phyloP scores from a whole-genome alignment of 1,140 invertebrate species.

The Eriosoma lanigerum region DNA sequence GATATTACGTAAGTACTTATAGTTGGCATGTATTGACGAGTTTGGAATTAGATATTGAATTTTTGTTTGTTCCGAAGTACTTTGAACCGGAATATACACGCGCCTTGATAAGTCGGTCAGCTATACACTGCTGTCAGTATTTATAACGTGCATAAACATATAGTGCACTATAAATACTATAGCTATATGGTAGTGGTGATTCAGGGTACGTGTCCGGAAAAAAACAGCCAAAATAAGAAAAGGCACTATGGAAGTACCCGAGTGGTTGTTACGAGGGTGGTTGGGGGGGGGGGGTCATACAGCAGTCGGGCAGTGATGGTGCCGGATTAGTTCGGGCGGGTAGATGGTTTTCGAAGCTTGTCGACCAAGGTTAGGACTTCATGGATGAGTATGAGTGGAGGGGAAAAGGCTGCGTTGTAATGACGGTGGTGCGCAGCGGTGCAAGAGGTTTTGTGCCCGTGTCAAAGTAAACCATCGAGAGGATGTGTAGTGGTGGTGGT shows the following conservation, averaged over 20 bases:
- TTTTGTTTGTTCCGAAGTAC: not conserved
- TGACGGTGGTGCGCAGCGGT: not conserved
- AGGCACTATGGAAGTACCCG: not conserved
- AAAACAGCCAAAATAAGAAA: constrained; percentile 25
- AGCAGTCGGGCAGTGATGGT: not conserved
- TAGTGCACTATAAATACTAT: constrained; percentile 6
- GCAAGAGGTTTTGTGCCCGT: constrained; percentile 14
- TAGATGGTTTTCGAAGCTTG: constrained; percentile 22
- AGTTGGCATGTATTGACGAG: not conserved
- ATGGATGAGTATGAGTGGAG: not conserved
- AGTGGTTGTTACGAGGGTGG: not conserved
- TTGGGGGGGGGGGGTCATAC: not conserved
- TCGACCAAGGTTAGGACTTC: constrained; percentile 28
- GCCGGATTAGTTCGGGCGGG: not conserved
- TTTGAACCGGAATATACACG: not conserved
- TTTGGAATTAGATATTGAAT: not conserved
- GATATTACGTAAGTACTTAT: not conserved
- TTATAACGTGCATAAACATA: constrained; percentile 15
- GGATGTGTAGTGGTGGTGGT: not conserved
- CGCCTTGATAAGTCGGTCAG: not conserved
- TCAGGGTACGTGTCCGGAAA: constrained; percentile 5
- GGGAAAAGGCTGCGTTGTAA: constrained; percentile 28
- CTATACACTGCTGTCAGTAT: constrained; percentile 1
- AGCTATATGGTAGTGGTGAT: not conserved
- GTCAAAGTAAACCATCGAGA: not conserved